A percentile compares a stretch with the other conserved stretches of the same genome.
These are phyloP conservation scores for Telenomus remus DNA, from an alignment of 1,140 invertebrate species.

Conservation along the genomic window DNA sequence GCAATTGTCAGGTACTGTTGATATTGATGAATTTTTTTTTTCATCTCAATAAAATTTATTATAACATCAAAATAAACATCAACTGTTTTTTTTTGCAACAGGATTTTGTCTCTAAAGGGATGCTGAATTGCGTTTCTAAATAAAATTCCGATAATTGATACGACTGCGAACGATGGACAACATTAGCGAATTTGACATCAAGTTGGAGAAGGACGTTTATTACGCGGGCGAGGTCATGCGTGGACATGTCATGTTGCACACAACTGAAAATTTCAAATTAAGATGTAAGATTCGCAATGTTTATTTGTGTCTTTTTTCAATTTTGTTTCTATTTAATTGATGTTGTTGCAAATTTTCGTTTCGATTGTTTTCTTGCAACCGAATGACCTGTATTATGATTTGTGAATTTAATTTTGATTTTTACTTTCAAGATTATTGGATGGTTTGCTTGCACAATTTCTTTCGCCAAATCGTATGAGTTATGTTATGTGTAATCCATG, in stretches of 20 bases:
- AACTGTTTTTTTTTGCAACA: no score
- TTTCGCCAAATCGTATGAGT: slow-evolving; percentile 43
- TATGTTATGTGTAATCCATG: slow-evolving; percentile 39
- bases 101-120: no score
- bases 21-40: no score
- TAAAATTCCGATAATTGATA: no score
- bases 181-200: slow-evolving; percentile 86
- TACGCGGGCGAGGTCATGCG: slow-evolving; percentile 84
- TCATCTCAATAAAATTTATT: no score
- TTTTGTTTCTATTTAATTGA: neutral
- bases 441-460: slow-evolving; percentile 35
- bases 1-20: no score
- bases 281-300: slow-evolving; percentile 77
- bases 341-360: neutral
- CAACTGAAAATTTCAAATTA: slow-evolving; percentile 85
- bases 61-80: no score
- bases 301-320: slow-evolving; percentile 6
- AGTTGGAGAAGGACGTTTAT: slow-evolving; percentile 85
- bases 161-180: slow-evolving; percentile 80
- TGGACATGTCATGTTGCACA: slow-evolving; percentile 84
- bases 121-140: no score
- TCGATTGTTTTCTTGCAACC: no score
- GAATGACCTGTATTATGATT: no score
- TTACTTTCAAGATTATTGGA: slow-evolving; percentile 37
- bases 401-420: slow-evolving; percentile 5